Evolutionary conservation across 2,888 invertebrate species (phyloP), one percentile per base, ranked within the genome.

Genomic region (Monoplex corrugatus): DNA sequence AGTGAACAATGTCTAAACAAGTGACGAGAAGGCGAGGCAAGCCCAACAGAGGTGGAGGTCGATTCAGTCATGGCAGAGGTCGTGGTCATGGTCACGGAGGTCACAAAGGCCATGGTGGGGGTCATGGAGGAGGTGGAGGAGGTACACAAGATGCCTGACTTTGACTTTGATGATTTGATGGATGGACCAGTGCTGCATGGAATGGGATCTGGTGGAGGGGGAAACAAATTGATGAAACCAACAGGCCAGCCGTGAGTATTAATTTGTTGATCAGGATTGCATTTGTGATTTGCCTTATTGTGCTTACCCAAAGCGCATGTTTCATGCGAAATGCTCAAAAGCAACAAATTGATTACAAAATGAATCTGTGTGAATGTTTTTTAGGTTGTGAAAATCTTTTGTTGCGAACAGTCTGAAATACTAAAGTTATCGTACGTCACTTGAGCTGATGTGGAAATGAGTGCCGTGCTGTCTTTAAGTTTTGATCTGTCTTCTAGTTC

Each of bases 1-100:
- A 16, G 43, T 13, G 3, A 23, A 32, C 32, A 35, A 84, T 84
- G 84, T 84, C 84, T 38, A 45, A 45, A 50, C 50, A 57, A 57
- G 86, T 83, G 10, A 35, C 32, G 28, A 92, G 91, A 35, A 91
- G 92, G 85, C 89, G 93, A 40, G 93, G 94, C 5, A 91, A 92
- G 35, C 94, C 94, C 16, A 95, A 95, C 90, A 87, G 94, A 57
- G 95, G 95, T 13, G 94, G 95, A 10, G 94, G 94, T 19, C 90
- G 92, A 38, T 90, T 90, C 57, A 92, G 91, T 40, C 90, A 93
- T 45, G 92, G 94, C 1, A 89, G 90, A 50, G 91, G 92, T 3
- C 84, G 90, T 32, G 89, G 92, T 0, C 84, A 89, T 32, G 89
- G 92, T n/a, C n/a, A n/a, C 19, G 16, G 85, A 40, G 92, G 92